These are phyloP conservation scores for Chitala chitala DNA, from an alignment of 2,113 vertebrate species.

Conservation along the genomic window DNA sequence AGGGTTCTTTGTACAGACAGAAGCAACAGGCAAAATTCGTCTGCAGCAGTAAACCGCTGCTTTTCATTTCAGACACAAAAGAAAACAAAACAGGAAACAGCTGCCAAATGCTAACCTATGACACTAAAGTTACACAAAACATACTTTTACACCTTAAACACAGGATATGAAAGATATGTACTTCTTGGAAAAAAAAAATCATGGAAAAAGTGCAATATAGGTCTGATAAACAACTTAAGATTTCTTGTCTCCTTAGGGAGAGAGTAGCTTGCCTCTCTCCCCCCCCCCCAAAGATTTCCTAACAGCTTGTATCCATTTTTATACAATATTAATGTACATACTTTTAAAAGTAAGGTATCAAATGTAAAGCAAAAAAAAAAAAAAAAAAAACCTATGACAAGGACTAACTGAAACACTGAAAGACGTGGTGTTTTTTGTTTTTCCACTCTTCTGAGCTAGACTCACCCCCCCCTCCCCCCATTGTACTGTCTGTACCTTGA, in stretches of 20 bases:
- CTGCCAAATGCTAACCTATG: conserved; percentile 70
- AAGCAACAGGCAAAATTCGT: conserved; percentile 75
- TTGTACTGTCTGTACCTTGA: too few relatives aligned
- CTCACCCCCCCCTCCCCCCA: too few relatives aligned
- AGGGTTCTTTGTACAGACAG: conserved; percentile 83
- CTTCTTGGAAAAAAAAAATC: conserved; percentile 79
- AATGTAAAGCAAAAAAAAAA: conserved; percentile 67
- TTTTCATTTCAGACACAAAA: conserved; percentile 58
- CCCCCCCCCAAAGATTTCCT: conserved; percentile 50
- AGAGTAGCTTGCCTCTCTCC: conserved; percentile 54
- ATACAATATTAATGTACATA: conserved; percentile 74
- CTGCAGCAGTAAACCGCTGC: conserved; percentile 59
- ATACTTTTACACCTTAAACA: conserved; percentile 76
- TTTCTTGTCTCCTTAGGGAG: conserved; percentile 57
- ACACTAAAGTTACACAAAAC: conserved; percentile 81
- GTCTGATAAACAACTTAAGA: conserved; percentile 57
- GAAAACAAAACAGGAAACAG: conserved; percentile 67
- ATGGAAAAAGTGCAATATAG: conserved; percentile 94
- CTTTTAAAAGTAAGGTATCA: conserved; percentile 61
- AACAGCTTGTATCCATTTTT: too few relatives aligned
- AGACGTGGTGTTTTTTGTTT: conserved; percentile 19
- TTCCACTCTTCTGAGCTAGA: too few relatives aligned
- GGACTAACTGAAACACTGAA: too few relatives aligned
- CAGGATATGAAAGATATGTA: conserved; percentile 86
- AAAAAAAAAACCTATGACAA: conserved; percentile 51